These are phyloP conservation scores for Lycocerus yunnanus DNA, from an alignment of 2,888 invertebrate species.

Conservation along the genomic window DNA sequence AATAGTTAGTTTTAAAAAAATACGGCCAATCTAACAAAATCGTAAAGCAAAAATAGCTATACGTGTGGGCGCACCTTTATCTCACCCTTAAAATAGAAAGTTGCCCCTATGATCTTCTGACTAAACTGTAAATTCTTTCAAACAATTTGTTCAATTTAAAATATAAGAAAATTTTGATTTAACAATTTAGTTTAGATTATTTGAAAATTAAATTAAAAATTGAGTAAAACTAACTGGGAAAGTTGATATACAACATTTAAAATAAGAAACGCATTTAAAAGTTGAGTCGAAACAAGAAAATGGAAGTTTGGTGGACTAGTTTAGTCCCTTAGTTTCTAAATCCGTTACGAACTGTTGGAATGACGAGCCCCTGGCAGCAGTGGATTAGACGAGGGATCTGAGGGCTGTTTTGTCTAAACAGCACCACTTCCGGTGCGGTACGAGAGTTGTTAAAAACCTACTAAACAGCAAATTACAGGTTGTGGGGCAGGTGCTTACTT, in stretches of 20 bases:
- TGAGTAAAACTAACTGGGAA: no score
- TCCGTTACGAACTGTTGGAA: slow-evolving; percentile 37
- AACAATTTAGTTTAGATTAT: no score
- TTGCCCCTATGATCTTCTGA: no score
- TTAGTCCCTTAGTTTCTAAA: slow-evolving; percentile 34
- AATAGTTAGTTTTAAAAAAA: no score
- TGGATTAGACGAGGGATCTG: slow-evolving; percentile 34
- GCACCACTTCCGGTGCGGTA: slow-evolving; percentile 35
- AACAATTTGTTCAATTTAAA: no score
- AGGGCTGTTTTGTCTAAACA: slow-evolving; percentile 37
- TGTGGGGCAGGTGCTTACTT: slow-evolving; percentile 11
- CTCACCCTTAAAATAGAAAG: no score
- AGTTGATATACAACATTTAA: not conserved
- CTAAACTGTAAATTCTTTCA: no score
- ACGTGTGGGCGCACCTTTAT: no score
- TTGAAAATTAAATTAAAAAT: no score
- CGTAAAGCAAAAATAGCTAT: no score
- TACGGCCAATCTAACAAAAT: no score
- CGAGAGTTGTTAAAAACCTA: slow-evolving; percentile 23
- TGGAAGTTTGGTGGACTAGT: slow-evolving; percentile 1
- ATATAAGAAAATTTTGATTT: no score
- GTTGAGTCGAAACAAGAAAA: not conserved
- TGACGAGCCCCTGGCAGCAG: slow-evolving; percentile 26
- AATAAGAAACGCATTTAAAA: not conserved
- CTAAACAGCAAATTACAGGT: slow-evolving; percentile 32